These are phyloP conservation scores for Macrosoma leucophasiata DNA, from an alignment of 2,888 invertebrate species.

Conservation along the genomic window DNA sequence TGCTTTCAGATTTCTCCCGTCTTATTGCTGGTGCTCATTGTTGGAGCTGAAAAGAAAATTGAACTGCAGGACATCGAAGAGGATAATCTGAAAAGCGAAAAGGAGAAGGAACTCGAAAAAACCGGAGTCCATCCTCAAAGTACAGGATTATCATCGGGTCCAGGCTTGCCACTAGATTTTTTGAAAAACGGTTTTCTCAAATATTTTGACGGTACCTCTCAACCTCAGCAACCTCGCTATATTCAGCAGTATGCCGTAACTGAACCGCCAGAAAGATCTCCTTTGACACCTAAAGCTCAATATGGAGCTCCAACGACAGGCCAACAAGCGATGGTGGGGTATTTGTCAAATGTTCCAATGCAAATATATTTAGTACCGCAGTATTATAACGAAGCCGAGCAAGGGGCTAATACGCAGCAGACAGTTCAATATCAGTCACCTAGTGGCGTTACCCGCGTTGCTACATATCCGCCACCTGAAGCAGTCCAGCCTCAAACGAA, in stretches of 20 bases:
- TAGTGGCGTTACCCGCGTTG: constrained; percentile 28
- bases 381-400: constrained; percentile 48
- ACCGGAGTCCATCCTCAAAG: constrained; percentile 35
- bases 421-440: constrained; percentile 40
- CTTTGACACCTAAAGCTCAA: constrained; percentile 33
- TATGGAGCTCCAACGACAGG: constrained; percentile 33
- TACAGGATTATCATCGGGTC: constrained; percentile 27
- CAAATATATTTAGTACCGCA: constrained; percentile 67
- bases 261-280: constrained; percentile 48
- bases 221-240: constrained; percentile 46
- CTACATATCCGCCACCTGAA: constrained; percentile 40
- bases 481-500: constrained; percentile 44
- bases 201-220: constrained; percentile 44
- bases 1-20: constrained; percentile 60
- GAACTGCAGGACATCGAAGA: constrained; percentile 85
- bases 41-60: constrained; percentile 76
- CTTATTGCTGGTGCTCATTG: constrained; percentile 47
- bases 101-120: constrained; percentile 48
- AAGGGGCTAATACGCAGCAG: constrained; percentile 31
- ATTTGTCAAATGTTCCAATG: constrained; percentile 63
- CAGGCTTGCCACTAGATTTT: constrained; percentile 42
- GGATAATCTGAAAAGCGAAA: constrained; percentile 79
- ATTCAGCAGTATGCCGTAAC: constrained; percentile 64
- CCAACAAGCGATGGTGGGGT: constrained; percentile 60
- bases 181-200: constrained; percentile 49